A percentile compares a stretch with the other conserved stretches of the same genome.
phyloP scores from a whole-genome alignment of 2,797 vertebrate genomes.

The Macroramphosus scolopax region DNA sequence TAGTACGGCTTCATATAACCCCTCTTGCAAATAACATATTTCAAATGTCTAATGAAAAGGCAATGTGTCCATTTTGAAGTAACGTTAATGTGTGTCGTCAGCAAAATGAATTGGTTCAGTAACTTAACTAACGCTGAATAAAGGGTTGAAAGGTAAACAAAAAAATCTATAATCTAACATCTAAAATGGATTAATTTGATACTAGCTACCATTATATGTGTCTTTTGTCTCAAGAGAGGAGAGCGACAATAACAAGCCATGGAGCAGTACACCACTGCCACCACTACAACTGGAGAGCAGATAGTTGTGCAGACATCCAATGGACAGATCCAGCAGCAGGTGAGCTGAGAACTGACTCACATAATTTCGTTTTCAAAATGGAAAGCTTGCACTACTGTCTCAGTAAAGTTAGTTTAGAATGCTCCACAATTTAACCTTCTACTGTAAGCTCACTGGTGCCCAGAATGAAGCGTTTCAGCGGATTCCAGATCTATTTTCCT shows the following conservation, averaged over 20 bases:
- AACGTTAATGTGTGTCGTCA: too few species aligned
- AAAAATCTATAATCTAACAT: too few species aligned
- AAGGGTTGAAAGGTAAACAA: too few species aligned
- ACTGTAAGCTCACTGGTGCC: conserved; percentile 1
- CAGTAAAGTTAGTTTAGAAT: not conserved
- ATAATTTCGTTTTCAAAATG: not conserved
- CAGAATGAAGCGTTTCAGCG: not conserved
- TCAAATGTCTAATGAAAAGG: too few species aligned
- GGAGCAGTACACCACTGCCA: conserved; percentile 92
- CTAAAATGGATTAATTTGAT: too few species aligned
- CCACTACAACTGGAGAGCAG: conserved; percentile 90
- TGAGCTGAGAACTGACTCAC: conserved; percentile 46
- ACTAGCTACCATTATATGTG: too few species aligned
- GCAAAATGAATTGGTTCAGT: too few species aligned
- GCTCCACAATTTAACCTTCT: not conserved
- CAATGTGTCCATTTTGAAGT: not conserved
- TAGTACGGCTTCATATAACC: too few species aligned
- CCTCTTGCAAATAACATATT: too few species aligned
- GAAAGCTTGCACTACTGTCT: not conserved
- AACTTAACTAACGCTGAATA: too few species aligned
- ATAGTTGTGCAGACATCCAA: conserved; percentile 91
- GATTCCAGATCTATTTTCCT: conserved; percentile 8
- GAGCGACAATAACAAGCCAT: conserved; percentile 66
- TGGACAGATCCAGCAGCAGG: conserved; percentile 96
- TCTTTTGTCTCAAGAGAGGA: conserved; percentile 31